A percentile compares a stretch with the other conserved stretches of the same genome.
Conservation (phyloP, 2,888 invertebrate species). For the Pteria penguin region DNA sequence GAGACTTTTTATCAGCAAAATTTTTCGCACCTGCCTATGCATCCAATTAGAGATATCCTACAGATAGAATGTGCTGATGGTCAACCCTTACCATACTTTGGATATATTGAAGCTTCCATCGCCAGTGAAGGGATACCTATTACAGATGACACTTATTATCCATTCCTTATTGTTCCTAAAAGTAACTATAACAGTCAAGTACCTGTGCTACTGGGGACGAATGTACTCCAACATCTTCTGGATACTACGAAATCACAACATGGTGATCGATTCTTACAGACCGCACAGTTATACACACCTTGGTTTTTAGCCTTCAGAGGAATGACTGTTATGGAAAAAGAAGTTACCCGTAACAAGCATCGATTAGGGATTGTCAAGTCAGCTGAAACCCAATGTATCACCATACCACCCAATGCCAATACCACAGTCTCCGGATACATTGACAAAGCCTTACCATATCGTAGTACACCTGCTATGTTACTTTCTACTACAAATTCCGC, state of each 20-base stretch:
- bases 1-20: neutral
- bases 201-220: constrained; percentile 46
- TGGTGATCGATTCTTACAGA: constrained; percentile 44
- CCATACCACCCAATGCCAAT: constrained; percentile 35
- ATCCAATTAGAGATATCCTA: neutral
- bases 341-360: constrained; percentile 23
- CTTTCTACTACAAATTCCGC: constrained; percentile 14
- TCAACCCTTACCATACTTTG: constrained; percentile 3
- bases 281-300: constrained; percentile 28
- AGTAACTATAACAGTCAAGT: constrained; percentile 24
- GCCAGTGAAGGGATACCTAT: neutral
- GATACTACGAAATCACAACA: constrained; percentile 10
- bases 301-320: constrained; percentile 41
- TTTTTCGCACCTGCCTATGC: neutral
- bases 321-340: constrained; percentile 22
- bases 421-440: constrained; percentile 19
- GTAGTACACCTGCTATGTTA: constrained; percentile 37
- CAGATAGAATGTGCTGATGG: constrained; percentile 12
- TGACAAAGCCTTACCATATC: constrained; percentile 36
- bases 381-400: constrained; percentile 22
- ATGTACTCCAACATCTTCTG: constrained; percentile 35
- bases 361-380: constrained; percentile 36
- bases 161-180: constrained; percentile 16
- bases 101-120: constrained; percentile 5
- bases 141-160: neutral